Base-by-base conservation (phyloP, 2,113 vertebrate species). In the Brienomyrus longianalis region DNA sequence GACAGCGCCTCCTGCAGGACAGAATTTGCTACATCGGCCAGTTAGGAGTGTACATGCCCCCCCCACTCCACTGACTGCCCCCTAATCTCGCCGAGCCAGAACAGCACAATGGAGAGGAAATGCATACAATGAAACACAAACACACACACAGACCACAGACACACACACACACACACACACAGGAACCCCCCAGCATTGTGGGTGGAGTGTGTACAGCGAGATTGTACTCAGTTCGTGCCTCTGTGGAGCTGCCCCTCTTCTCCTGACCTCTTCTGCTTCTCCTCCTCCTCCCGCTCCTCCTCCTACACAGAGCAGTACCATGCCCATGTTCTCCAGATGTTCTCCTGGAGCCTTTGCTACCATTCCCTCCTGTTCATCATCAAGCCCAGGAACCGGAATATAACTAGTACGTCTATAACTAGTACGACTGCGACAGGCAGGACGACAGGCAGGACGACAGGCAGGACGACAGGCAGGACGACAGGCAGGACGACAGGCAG, bases 91-190 rank as follows among this genome's bases (percentile, higher is more conserved):
- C n/a, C 47, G 21, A 13, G n/a, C 19, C 48, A 90, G 23, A 92
- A 83, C 89, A 86, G 52, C 86, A 87, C 89, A 90, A 89, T 89
- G 39, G 88, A 35, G 50, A 89, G 88, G 85, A 87, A 74, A 87
- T 85, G 45, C 62, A 90, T 21, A 80, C 89, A 86, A 83, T 89
- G 85, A 87, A 74, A 80, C 50, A 51, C 48, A 90, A 47, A 77
- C 19, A 62, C 31, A n/a, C 50, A 89, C 39, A 91, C 83, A 87
- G 74, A 86, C 35, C 91, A 87, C 89, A 90, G 3, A 84, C 11
- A 89, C 21, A 88, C 88, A 77, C 15, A 89, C 21, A 88, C 88
- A 77, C 15, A 88, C 50, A 89, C 13, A 90, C 23, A 89, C 74
- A 83, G 19, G 27, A 77, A 2, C 70, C 27, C 31, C 47, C 4